Base-by-base conservation (phyloP, 2,888 invertebrate genomes). In the Tipula vernalis region DNA sequence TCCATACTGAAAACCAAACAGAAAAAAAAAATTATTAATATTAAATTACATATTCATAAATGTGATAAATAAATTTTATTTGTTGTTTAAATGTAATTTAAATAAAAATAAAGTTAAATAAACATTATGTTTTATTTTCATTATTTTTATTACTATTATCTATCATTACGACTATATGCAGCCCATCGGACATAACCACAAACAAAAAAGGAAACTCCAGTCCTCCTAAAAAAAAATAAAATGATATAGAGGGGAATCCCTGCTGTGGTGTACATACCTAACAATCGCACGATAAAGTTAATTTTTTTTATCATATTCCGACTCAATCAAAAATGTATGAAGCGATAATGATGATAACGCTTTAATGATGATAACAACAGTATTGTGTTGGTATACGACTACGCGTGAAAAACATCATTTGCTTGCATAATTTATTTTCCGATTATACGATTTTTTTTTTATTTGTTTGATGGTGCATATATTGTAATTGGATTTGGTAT, bases 1-100 rank as follows among this genome's bases (percentile, higher is more conserved):
- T 99, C 99, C 97, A 99, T 98, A 92, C 98, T 98, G 94, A 89
- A 95, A 95, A 89, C 89, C 89, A 88, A 88, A 88, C 87, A 87
- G 87, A 86, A 88, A 87, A 87, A 36, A 87, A 87, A 87, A 87
- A 83, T 87, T 86, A 47, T 87, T 87, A 87, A 88, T 87, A 86
- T 87, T 86, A 51, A 51, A 51, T 51, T 51, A 51, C 51, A 86
- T 86, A 87, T 85, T 47, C 87, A 86, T 87, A 41, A 87, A 71
- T 42, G 87, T 87, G 57, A 86, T 15, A 41, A 87, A 84, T 84
- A 84, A 28, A 4, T 28, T 12, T 71, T 71, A 10, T 10, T 6
- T 71, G 0, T 71, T 71, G 71, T 71, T 71, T 71, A 28, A 71
- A 71, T 71, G 71, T 71, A 71, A 71, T 71, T 71, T 71, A 71